Evolutionary conservation across 2,888 invertebrate genomes (phyloP), one percentile per base, ranked within the genome.

Genomic region (Sthenelais limicola): DNA sequence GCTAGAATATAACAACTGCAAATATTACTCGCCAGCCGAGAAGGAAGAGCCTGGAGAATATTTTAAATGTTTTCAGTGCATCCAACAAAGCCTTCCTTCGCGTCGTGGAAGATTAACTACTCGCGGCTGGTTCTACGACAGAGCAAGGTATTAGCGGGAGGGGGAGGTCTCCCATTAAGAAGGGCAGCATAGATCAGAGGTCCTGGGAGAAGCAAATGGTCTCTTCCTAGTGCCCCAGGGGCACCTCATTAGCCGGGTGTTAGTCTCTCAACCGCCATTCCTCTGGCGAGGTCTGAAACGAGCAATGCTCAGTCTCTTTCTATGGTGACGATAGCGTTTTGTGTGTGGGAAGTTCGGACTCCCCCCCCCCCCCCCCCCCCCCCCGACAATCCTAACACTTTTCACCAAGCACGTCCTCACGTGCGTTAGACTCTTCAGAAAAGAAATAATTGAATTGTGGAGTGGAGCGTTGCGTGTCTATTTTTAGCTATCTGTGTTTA

Each of bases 131-230:
- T 18, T 30, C 33, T 18, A 30, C 56, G 56, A 32, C 56, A 56
- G 30, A 32, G 56, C 18, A 32, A 15, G 56, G 56, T 56, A 30
- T 32, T 32, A 56, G 56, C 32, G 26, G 26, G 15, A 12, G 56
- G 56, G 56, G 15, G 32, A 15, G 24, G n/a, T n/a, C n/a, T n/a
- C n/a, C 56, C 56, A 56, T 56, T 56, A 56, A 18, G 9, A 15
- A n/a, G 43, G 43, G 43, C 32, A 35, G 15, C 56, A 56, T 56
- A 56, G 56, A 56, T 56, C 56, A 56, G 56, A 56, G 28, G 56
- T 56, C 32, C 56, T 7, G 3, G 56, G 2, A 15, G 43, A 35
- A 32, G 56, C 56, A 32, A 30, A 32, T 56, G 56, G 56, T 30
- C 7, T 18, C 32, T 3, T 21, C n/a, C 18, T 7, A 32, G 33